Base-by-base conservation (phyloP, 2,888 invertebrate genomes). In the Drosophila meridionalis region DNA sequence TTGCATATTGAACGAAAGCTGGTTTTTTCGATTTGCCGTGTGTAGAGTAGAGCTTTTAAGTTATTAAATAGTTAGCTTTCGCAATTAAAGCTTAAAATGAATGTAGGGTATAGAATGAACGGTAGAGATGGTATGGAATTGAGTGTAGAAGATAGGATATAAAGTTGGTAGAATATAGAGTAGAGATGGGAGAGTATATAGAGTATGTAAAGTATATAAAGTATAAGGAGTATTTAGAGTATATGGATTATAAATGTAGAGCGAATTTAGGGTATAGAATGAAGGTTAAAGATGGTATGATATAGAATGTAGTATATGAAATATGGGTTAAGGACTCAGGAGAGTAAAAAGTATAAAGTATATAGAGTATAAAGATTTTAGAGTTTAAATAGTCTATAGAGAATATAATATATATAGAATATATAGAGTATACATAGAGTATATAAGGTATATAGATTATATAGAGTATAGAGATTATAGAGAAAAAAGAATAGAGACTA, bases 1-100 rank as follows among this genome's bases (percentile, higher is more conserved):
- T 34, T 66, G 52, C 58, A 59, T 59, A 53, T 36, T 3, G 9
- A 47, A 69, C 55, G 42, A 34, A 53, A n/a, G 14, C 26, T 20
- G 11, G 2, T 2, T 52, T 36, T 40, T 32, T 20, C 20, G 20
- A 20, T 20, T 20, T 30, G 6, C 50, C 40, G 36, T 11, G 11
- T 47, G 4, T 34, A 34, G 26, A 11, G 32, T 11, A 7, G n/a
- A 45, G 43, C 68, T 66, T 65, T 43, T 42, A 56, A n/a, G n/a
- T 32, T 26, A 45, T 42, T 57, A 40, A n/a, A 53, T 40, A n/a
- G 47, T 40, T 42, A 8, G 5, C 9, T 28, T 40, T 11, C 8
- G 7, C 9, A n/a, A n/a, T n/a, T 30, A 42, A 30, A 56, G 55
- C 38, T 55, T n/a, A 14, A 30, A 4, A 0, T 28, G 3, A 28